Evolutionary conservation across 2,797 vertebrate genomes (phyloP), one percentile per base, ranked within the genome.

Genomic region (Hirundo rustica): DNA sequence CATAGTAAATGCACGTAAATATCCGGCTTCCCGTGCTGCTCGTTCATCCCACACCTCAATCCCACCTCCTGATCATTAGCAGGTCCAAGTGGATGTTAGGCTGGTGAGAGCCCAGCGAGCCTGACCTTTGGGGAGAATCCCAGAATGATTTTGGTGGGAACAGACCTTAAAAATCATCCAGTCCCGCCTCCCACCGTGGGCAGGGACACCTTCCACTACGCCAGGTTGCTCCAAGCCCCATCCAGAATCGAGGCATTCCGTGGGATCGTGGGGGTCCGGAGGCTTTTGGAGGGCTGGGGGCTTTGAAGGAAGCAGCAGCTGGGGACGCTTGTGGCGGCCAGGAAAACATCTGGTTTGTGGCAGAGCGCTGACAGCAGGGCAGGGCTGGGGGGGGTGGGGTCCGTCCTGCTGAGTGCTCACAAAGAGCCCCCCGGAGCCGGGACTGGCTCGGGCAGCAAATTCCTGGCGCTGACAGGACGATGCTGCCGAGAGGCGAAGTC

Each of bases 81-180:
- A 53, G 61, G 32, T 51, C 68, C 65, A 23, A 11, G 21, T 5
- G 70, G 11, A 16, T 38, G 13, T 44, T 47, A 34, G 54, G 42
- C 13, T 30, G 62, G 11, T 61, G 6, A 51, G n/a, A 80, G 15
- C n/a, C 47, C 53, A 16, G 44, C 0, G 0, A 51, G 30, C 19
- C 53, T 40, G 44, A 25, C 58, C 30, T 79, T 61, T 22, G 34
- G 20, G 40, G 54, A 64, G 36, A 65, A 27, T 29, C 10, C 14
- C 85, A 60, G 58, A 71, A 26, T 19, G 26, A 58, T 66, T 47
- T 77, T 44, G 30, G 10, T 65, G n/a, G 18, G 29, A 77, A 40
- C 9, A 62, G 44, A 51, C 25, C 29, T 71, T 38, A 57, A 58
- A 82, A 83, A 40, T 58, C n/a, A 10, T 30, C 25, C 5, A 27